Conservation (phyloP, 2,113 vertebrate genomes). For the Herpailurus yagouaroundi region DNA sequence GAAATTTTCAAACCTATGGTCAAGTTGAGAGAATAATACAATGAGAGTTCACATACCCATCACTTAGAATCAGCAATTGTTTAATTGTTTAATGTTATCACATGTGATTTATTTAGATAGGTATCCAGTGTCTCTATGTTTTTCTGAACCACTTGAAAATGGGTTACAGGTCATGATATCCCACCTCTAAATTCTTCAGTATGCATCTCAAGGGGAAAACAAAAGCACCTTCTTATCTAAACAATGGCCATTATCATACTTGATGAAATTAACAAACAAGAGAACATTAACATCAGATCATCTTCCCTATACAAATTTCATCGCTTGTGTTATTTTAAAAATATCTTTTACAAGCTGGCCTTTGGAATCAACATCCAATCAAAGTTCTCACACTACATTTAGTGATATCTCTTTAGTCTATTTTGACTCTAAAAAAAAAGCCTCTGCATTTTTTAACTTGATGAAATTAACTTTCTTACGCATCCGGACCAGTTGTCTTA, state of each 20-base stretch:
- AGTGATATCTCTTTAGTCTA: neutral
- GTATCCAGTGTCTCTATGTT: neutral
- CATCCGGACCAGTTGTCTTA: neutral
- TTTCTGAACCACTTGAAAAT: neutral
- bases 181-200: constrained; percentile 5
- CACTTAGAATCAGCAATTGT: neutral
- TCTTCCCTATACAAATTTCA: neutral
- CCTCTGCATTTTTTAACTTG: neutral
- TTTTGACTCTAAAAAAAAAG: neutral
- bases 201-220: neutral
- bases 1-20: neutral
- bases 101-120: neutral
- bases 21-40: neutral
- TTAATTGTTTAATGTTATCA: neutral
- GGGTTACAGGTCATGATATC: neutral
- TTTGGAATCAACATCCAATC: neutral
- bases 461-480: neutral
- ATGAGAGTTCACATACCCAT: neutral
- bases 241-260: neutral
- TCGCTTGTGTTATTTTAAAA: neutral
- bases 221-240: neutral
- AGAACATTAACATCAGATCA: neutral
- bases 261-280: neutral
- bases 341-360: neutral
- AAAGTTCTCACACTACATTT: neutral